phyloP scores from a whole-genome alignment of 2,113 vertebrate genomes.

The Rattus norvegicus region DNA sequence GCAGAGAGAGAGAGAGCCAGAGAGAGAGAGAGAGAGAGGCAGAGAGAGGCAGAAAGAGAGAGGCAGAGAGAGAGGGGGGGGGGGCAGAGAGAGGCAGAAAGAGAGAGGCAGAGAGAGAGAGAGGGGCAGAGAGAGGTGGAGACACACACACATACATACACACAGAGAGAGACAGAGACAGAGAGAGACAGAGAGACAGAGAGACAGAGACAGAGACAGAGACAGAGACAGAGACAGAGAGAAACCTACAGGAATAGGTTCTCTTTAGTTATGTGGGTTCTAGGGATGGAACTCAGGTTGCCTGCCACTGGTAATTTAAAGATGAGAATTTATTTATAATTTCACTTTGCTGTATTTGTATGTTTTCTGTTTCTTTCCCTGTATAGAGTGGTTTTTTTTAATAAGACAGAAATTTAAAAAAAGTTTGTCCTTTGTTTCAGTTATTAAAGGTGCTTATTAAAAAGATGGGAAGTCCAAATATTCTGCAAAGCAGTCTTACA shows the following conservation, averaged over 20 bases:
- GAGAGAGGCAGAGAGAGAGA: not conserved
- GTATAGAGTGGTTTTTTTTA: not conserved
- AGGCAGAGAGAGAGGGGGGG: too few species aligned
- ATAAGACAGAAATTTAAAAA: not conserved
- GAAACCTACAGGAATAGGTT: not conserved
- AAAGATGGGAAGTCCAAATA: not conserved
- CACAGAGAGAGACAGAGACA: too few species aligned
- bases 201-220: not conserved
- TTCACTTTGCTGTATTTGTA: not conserved
- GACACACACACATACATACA: too few species aligned
- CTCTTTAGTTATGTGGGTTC: not conserved
- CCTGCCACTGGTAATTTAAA: not conserved
- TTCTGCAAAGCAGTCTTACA: not conserved
- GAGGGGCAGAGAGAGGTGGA: too few species aligned
- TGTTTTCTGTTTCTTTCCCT: not conserved
- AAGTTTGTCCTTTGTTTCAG: not conserved
- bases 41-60: not conserved
- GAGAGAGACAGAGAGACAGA: too few species aligned
- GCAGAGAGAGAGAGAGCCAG: too few species aligned
- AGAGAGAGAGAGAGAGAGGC: not conserved
- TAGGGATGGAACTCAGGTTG: not conserved
- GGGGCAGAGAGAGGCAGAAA: too few species aligned
- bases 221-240: not conserved
- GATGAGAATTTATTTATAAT: not conserved
- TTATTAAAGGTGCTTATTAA: constrained; percentile 29